Base-by-base conservation (phyloP, 2,113 vertebrate genomes). In the Chaenocephalus aceratus region DNA sequence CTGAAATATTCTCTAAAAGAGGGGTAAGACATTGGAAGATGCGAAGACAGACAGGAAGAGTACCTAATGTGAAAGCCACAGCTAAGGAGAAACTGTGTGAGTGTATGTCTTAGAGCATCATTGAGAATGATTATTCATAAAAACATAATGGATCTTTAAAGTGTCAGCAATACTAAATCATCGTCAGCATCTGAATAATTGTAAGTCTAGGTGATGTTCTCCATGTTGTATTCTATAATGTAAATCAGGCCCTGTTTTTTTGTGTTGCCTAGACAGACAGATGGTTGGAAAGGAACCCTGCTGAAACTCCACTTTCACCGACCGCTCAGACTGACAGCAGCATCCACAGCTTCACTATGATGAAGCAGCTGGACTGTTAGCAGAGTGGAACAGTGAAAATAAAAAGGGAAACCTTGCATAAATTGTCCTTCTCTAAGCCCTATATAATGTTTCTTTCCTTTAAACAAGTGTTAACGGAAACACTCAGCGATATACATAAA, bases 201-300 rank as follows among this genome's bases (percentile, higher is more conserved):
- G 46, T 18, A 3, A 6, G 45, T 26, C 18, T n/a, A 10, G 58
- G 14, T 49, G 63, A 34, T 51, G 63, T 9, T 66, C 63, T 30
- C 15, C 46, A 57, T 34, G 41, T 23, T 52, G 34, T 4, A 21
- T 51, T 68, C n/a, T 64, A 13, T 34, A 4, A 44, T 34, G 57
- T 34, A 57, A 76, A 69, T 41, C 41, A 30, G 53, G 63, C 36
- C 10, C 54, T 61, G 59, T 48, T 53, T 75, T 53, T 64, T 34
- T 75, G 48, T 68, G 41, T 46, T 46, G 46, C 56, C 21, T n/a
- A 26, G 34, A 18, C 15, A 53, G 71, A 69, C 89, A 88, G 85
- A 89, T 72, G 75, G 82, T 82, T 69, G n/a, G 49, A 85, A 58
- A 68, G 76, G 51, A 80, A 18, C 67, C 74, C 82, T 65, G 72